Conservation (phyloP, 2,888 invertebrate species). For the Mimachlamys varia region DNA sequence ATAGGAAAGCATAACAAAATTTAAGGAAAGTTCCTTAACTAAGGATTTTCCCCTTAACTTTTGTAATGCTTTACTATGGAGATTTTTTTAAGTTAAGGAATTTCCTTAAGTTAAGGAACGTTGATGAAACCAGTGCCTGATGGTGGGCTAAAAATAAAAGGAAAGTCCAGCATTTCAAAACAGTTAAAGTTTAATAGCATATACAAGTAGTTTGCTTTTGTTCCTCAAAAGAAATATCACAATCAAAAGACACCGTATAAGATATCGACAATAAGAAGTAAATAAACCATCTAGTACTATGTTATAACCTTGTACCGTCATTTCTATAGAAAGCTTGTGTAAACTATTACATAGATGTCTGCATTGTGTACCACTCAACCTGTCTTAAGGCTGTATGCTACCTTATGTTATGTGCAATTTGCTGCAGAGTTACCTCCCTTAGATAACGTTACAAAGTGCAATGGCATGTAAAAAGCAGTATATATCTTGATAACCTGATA, state of each 20-base stretch:
- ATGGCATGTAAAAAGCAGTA: no score
- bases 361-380: neutral
- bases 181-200: conserved; percentile 24
- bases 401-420: neutral
- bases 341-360: neutral
- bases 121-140: no score
- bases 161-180: neutral
- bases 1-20: no score
- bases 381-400: neutral
- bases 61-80: no score
- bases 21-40: no score
- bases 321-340: neutral
- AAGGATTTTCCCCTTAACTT: no score
- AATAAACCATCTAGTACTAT: no score
- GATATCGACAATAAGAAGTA: neutral
- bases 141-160: no score
- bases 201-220: neutral
- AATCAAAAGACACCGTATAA: neutral
- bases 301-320: no score
- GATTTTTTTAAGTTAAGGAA: no score
- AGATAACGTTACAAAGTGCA: neutral
- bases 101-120: no score
- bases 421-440: neutral
- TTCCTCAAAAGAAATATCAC: conserved; percentile 36
- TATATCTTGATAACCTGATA: no score